These are phyloP conservation scores for Buathra laborator DNA, from an alignment of 2,888 invertebrate species.

Conservation along the genomic window DNA sequence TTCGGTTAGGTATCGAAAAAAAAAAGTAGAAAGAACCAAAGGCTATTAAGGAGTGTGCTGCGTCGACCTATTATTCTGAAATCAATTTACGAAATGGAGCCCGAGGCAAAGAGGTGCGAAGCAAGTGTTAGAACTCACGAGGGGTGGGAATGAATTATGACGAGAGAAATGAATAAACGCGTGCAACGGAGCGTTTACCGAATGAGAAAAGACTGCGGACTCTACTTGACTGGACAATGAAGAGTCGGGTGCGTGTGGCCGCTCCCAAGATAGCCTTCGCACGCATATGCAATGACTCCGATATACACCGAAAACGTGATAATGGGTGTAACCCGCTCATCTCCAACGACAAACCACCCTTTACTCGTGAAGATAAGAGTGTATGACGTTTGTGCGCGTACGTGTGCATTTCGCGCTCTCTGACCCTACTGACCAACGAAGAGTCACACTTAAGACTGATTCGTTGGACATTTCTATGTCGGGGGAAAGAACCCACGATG, in stretches of 20 bases:
- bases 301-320: constrained; percentile 61
- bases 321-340: constrained; percentile 38
- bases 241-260: constrained; percentile 69
- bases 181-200: constrained; percentile 50
- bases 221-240: constrained; percentile 46
- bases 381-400: constrained; percentile 22
- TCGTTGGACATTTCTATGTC: constrained; percentile 62
- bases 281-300: constrained; percentile 75
- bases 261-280: constrained; percentile 75
- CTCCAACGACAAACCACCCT: constrained; percentile 18
- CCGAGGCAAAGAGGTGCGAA: constrained; percentile 54
- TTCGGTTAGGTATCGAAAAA: too few species aligned
- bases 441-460: constrained; percentile 70
- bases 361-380: constrained; percentile 11
- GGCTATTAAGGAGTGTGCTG: neutral
- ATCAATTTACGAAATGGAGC: constrained; percentile 79
- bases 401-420: constrained; percentile 15
- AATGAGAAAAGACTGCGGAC: constrained; percentile 34
- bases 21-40: neutral
- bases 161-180: constrained; percentile 69
- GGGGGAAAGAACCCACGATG: constrained; percentile 29
- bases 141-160: constrained; percentile 56
- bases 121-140: constrained; percentile 48
- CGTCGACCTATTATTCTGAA: constrained; percentile 67
- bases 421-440: constrained; percentile 53